Evolutionary conservation across 2,888 invertebrate species (phyloP), one percentile per base, ranked within the genome.

Genomic region (Tetanocera ferruginea): DNA sequence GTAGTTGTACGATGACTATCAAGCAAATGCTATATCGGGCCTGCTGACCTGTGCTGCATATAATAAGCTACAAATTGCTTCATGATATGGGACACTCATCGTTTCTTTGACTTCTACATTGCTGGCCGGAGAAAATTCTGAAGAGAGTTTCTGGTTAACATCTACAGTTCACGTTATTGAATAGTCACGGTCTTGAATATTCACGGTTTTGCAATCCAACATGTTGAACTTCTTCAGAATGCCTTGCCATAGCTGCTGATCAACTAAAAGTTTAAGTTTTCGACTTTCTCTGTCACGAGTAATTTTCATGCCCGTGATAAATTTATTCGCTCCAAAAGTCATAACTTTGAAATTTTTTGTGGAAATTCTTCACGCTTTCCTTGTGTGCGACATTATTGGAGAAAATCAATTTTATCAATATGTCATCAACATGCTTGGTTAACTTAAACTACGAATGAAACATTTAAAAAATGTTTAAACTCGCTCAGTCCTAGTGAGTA

Each of bases 151-250:
- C 19, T 72, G 28, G 17, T 72, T 72, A 19, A 6, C 57, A 23
- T 72, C 72, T 3, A 72, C 57, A 31, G 37, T n/a, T n/a, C n/a
- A n/a, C n/a, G n/a, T n/a, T n/a, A n/a, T n/a, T n/a, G n/a, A n/a
- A n/a, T n/a, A n/a, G n/a, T n/a, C n/a, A n/a, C n/a, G n/a, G n/a
- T n/a, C n/a, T n/a, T n/a, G n/a, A n/a, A n/a, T n/a, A n/a, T n/a
- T n/a, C n/a, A n/a, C n/a, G n/a, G n/a, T n/a, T n/a, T n/a, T n/a
- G 72, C n/a, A 60, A 60, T 3, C 57, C 17, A 60, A 17, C 57
- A 72, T 72, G 11, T 72, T n/a, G 43, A 37, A 72, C 19, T 37
- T 37, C 2, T 72, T 11, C n/a, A 72, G 23, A n/a, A 72, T 57
- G 11, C 60, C 60, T 5, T 43, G 28, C n/a, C 34, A 57, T n/a